phyloP scores from a whole-genome alignment of 1,140 invertebrate species.

The Leptestheria dahalacensis region DNA sequence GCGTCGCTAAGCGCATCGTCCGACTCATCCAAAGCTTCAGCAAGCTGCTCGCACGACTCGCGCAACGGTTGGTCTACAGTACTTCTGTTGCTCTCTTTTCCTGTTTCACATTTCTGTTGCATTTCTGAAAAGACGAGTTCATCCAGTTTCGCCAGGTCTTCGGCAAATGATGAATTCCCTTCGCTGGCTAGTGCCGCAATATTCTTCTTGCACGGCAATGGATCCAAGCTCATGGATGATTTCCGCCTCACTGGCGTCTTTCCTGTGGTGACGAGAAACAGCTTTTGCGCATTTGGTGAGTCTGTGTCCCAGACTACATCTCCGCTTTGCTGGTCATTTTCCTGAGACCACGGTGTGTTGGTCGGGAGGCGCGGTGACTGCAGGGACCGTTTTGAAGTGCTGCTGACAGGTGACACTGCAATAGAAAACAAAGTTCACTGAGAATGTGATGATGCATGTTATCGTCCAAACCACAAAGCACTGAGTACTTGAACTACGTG shows the following conservation, averaged over 20 bases:
- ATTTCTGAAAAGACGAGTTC: neutral
- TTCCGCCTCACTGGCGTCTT: neutral
- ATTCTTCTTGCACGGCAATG: neutral
- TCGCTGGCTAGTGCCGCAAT: neutral
- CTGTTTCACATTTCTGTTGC: too few species aligned
- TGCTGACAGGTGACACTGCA: too few species aligned
- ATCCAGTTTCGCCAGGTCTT: neutral
- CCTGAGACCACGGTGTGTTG: neutral
- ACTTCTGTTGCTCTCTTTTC: too few species aligned
- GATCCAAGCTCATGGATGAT: neutral
- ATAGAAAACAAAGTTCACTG: too few species aligned
- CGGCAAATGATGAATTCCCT: neutral
- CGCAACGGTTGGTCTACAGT: too few species aligned
- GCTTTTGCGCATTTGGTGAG: neutral
- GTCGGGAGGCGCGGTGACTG: neutral
- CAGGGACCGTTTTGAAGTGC: neutral
- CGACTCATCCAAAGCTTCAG: too few species aligned
- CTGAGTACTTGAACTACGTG: too few species aligned
- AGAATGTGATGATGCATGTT: too few species aligned
- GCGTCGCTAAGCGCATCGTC: too few species aligned
- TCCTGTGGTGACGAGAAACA: neutral
- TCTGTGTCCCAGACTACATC: neutral
- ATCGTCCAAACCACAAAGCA: too few species aligned
- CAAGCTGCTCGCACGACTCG: too few species aligned
- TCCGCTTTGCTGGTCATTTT: neutral